Conservation (phyloP, 2,797 vertebrate genomes). For the Mionectes olivaceus region DNA sequence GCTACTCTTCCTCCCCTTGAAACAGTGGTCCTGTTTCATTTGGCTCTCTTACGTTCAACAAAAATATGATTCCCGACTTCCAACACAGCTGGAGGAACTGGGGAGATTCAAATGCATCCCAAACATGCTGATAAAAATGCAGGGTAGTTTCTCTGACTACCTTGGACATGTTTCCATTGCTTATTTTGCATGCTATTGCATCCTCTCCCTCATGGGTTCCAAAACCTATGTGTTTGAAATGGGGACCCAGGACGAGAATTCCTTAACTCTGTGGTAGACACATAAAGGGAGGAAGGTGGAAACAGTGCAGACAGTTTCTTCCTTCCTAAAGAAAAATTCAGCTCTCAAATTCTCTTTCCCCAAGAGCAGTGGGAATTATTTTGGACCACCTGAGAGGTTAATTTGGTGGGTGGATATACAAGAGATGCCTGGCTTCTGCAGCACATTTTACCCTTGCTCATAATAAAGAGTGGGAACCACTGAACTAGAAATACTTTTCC, state of each 20-base stretch:
- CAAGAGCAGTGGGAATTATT: not conserved
- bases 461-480: conserved; percentile 51
- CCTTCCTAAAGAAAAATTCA: not conserved
- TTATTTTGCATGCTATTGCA: not conserved
- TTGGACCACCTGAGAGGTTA: not conserved
- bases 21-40: not conserved
- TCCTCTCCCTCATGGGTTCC: not conserved
- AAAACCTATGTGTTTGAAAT: not conserved
- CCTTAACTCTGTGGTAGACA: not conserved
- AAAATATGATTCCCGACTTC: not conserved
- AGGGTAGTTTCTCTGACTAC: not conserved
- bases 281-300: not conserved
- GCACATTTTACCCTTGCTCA: not conserved
- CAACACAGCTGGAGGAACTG: not conserved
- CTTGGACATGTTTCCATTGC: not conserved
- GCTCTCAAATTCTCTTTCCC: not conserved
- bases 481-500: conserved; percentile 52
- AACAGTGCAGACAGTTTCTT: not conserved
- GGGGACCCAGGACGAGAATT: not conserved
- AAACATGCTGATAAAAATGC: not conserved
- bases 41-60: not conserved
- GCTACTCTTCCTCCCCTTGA: not conserved
- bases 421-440: not conserved
- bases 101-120: not conserved
- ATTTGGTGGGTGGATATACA: not conserved